A percentile compares a stretch with the other conserved stretches of the same genome.
Conservation (phyloP, 2,113 vertebrate species). For the Argyrosomus japonicus region DNA sequence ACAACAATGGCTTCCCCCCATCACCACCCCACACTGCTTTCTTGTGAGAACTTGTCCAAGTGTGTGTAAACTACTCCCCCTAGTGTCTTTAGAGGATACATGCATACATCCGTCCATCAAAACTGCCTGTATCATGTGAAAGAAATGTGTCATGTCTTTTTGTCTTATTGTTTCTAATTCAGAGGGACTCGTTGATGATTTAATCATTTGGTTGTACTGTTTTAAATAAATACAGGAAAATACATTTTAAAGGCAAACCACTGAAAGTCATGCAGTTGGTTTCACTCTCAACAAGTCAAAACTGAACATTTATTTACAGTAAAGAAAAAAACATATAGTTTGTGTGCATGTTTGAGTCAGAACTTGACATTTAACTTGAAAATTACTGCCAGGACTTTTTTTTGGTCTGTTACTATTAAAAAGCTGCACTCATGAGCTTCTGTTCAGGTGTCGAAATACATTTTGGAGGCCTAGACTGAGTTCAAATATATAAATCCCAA, state of each 20-base stretch:
- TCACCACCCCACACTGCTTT: too few relatives aligned
- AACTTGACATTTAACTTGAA: not conserved
- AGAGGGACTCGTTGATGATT: not conserved
- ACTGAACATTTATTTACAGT: not conserved
- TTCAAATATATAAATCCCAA: not conserved
- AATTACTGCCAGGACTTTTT: not conserved
- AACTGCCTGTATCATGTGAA: not conserved
- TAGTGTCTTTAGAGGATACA: slow-evolving; percentile 22
- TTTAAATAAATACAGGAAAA: not conserved
- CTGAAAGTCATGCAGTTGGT: not conserved
- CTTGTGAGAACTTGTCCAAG: slow-evolving; percentile 8
- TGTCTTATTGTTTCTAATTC: not conserved
- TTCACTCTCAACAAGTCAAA: not conserved
- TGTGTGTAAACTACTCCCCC: slow-evolving; percentile 68
- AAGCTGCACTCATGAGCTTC: not conserved
- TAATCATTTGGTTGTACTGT: not conserved
- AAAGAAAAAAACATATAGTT: not conserved
- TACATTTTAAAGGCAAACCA: not conserved
- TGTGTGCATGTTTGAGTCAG: not conserved
- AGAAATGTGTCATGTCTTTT: not conserved
- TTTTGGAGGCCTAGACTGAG: not conserved
- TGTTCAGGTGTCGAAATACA: not conserved
- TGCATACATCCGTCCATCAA: slow-evolving; percentile 7
- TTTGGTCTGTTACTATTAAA: not conserved
- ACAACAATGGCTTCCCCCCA: rapidly evolving